Conservation (phyloP, 2,888 invertebrate species). For the Meghimatium bilineatum region DNA sequence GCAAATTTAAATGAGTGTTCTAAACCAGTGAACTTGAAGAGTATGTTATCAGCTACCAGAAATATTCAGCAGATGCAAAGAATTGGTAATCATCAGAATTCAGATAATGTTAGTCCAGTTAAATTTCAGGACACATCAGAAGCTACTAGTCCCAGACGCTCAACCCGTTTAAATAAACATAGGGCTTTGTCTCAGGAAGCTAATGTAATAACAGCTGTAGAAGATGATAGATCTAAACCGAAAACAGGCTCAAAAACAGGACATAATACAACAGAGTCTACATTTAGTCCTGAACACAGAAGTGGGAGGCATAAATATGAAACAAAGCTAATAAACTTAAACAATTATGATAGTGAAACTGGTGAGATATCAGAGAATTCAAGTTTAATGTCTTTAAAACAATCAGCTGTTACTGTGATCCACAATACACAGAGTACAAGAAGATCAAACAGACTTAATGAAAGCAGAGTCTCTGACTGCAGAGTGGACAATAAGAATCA, state of each 20-base stretch:
- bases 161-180: background rate
- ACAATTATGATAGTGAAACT: background rate
- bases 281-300: background rate
- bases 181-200: background rate
- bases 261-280: background rate
- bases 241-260: background rate
- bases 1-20: background rate
- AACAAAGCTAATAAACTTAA: background rate
- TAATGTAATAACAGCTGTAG: background rate
- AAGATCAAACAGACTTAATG: slow-evolving; percentile 2
- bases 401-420: background rate
- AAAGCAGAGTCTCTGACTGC: background rate
- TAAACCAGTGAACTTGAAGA: background rate
- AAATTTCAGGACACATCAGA: background rate
- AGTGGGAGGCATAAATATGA: background rate
- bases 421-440: background rate
- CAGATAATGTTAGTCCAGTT: background rate
- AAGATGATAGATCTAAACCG: background rate
- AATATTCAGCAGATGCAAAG: background rate
- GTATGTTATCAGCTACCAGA: background rate
- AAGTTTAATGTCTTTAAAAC: background rate
- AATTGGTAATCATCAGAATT: background rate
- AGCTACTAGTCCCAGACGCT: background rate
- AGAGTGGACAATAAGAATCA: background rate
- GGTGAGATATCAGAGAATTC: background rate